Conservation (phyloP, 1,140 invertebrate species). For the Camponotus floridanus region DNA sequence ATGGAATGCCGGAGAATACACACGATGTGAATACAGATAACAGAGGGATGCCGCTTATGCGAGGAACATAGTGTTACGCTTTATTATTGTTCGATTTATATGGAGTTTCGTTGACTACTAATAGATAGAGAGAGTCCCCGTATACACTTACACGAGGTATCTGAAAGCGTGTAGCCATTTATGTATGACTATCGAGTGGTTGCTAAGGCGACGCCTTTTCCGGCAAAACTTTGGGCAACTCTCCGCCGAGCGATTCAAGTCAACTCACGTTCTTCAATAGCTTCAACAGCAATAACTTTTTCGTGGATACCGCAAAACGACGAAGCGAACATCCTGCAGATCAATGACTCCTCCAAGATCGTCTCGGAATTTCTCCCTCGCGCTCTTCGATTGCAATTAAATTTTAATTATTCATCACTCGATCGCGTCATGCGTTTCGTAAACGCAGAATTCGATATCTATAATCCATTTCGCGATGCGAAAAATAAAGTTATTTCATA, state of each 20-base stretch:
- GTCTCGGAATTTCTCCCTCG: not conserved
- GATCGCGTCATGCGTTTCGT: conserved; percentile 7
- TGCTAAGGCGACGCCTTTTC: conserved; percentile 57
- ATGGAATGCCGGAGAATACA: conserved; percentile 7
- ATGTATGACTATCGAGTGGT: conserved; percentile 37
- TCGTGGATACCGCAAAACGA: conserved; percentile 57
- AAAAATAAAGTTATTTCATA: not conserved
- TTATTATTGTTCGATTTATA: conserved; percentile 43
- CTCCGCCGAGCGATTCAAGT: conserved; percentile 45
- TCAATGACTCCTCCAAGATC: conserved; percentile 53
- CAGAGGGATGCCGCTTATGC: conserved; percentile 2
- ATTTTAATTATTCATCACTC: conserved; percentile 48
- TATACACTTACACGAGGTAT: conserved; percentile 14
- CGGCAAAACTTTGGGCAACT: conserved; percentile 49
- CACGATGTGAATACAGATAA: conserved; percentile 17
- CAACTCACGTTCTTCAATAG: conserved; percentile 61
- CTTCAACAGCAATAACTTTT: conserved; percentile 64
- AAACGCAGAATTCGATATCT: conserved; percentile 2
- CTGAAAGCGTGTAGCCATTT: conserved; percentile 46
- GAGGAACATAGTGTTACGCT: conserved; percentile 12
- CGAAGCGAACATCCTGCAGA: conserved; percentile 27
- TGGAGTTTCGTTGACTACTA: conserved; percentile 33
- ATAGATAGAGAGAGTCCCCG: conserved; percentile 35
- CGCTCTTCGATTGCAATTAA: conserved; percentile 39
- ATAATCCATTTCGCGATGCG: not conserved